phyloP scores from a whole-genome alignment of 1,140 invertebrate species.

The Schlechtendalia chinensis region DNA sequence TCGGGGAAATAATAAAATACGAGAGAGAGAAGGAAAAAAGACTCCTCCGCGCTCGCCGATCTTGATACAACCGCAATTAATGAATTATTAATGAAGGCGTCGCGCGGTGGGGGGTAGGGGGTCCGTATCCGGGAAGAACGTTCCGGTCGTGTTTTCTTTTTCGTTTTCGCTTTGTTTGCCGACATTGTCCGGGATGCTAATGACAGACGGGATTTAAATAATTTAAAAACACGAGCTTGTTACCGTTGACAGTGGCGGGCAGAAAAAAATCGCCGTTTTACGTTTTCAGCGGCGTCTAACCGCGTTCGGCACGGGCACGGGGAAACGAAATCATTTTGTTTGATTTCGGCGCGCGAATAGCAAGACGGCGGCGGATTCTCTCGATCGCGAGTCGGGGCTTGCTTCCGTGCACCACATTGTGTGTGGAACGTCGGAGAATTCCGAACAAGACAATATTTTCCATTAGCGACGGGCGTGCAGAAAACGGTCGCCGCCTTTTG shows the following conservation, averaged over 20 bases:
- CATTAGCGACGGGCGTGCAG: slow-evolving; percentile 23
- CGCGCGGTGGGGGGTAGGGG: no score
- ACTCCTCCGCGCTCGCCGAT: no score
- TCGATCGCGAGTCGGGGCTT: no score
- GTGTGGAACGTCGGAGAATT: no score
- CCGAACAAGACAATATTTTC: slow-evolving; percentile 40
- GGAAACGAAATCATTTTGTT: no score
- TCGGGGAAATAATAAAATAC: slow-evolving; percentile 23
- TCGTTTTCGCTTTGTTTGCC: slow-evolving; percentile 31
- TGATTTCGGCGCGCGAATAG: no score
- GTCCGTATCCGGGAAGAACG: neutral
- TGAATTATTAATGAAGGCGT: slow-evolving; percentile 49
- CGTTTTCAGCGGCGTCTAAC: no score
- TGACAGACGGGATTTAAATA: slow-evolving; percentile 35
- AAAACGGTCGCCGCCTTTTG: slow-evolving; percentile 37
- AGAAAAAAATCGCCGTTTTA: slow-evolving; percentile 1
- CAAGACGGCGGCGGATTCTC: no score
- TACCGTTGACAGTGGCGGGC: slow-evolving; percentile 18
- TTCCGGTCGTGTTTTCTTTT: neutral
- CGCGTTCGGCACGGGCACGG: no score
- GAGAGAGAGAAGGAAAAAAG: no score
- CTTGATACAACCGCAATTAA: slow-evolving; percentile 44
- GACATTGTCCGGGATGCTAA: slow-evolving; percentile 40
- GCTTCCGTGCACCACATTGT: no score
- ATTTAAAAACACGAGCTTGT: slow-evolving; percentile 43